These are phyloP conservation scores for Parauchenoglanis ngamensis DNA, from an alignment of 2,797 vertebrate genomes.

Conservation along the genomic window DNA sequence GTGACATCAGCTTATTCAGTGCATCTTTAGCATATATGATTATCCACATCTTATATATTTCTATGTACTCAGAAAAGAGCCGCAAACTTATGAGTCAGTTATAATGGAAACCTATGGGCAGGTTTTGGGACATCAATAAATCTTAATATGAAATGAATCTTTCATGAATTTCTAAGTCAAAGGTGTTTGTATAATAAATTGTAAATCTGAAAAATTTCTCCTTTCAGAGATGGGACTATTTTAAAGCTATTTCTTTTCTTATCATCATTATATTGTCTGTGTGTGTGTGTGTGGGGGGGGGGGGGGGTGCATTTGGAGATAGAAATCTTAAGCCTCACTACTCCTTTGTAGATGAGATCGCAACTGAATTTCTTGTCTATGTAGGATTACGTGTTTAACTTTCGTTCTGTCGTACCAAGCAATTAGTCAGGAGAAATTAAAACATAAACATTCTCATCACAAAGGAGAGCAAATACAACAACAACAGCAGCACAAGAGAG, in stretches of 20 bases:
- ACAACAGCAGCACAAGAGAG: neutral
- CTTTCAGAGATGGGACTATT: neutral
- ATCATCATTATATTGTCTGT: neutral
- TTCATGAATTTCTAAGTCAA: neutral
- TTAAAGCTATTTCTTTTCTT: neutral
- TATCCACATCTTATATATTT: neutral
- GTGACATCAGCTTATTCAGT: neutral
- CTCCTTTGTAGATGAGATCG: neutral
- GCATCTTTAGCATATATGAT: neutral
- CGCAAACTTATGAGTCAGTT: neutral
- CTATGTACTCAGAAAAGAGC: neutral
- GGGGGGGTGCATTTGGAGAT: neutral
- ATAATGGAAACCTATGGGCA: neutral
- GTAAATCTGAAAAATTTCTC: neutral
- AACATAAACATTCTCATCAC: constrained; percentile 22
- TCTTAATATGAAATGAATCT: neutral
- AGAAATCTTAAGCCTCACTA: neutral
- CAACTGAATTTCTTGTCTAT: constrained; percentile 4
- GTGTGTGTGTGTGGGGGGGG: neutral
- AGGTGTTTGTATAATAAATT: neutral
- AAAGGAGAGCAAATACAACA: neutral
- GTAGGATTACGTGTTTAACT: constrained; percentile 44
- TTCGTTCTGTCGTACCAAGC: constrained; percentile 26
- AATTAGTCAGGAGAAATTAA: constrained; percentile 26
- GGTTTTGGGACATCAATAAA: neutral